phyloP scores from a whole-genome alignment of 2,888 invertebrate species.

The Zhuqinia jingwanae region DNA sequence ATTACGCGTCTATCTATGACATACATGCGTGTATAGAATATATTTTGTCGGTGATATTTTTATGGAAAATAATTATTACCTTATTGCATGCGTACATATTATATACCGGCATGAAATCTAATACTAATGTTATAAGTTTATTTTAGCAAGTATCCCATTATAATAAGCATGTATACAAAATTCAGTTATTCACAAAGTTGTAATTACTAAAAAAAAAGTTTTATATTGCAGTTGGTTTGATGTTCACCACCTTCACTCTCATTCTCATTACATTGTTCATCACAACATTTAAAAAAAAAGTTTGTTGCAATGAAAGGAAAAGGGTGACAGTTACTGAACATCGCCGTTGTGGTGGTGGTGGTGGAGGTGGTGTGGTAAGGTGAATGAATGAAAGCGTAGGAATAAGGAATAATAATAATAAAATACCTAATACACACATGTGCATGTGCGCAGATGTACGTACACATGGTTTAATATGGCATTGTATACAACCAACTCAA shows the following conservation, averaged over 20 bases:
- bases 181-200: background rate
- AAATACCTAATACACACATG: slow-evolving; percentile 8
- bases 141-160: slow-evolving; percentile 30
- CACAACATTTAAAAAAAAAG: background rate
- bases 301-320: slow-evolving; percentile 52
- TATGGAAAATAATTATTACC: slow-evolving; percentile 45
- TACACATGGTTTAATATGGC: background rate
- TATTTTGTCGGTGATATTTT: slow-evolving; percentile 34
- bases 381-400: slow-evolving; percentile 52
- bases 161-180: background rate
- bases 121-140: too few relatives aligned
- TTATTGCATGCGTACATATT: slow-evolving; percentile 47
- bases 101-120: slow-evolving; percentile 35
- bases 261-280: slow-evolving; percentile 18
- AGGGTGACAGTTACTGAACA: slow-evolving; percentile 48
- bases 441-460: slow-evolving; percentile 28
- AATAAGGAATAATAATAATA: too few relatives aligned
- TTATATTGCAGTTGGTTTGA: slow-evolving; percentile 22
- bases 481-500: too few relatives aligned
- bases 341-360: slow-evolving; percentile 15
- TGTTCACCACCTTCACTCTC: too few relatives aligned
- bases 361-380: background rate
- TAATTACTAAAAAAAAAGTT: slow-evolving; percentile 43
- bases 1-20: too few relatives aligned
- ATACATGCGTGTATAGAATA: background rate